Base-by-base conservation (phyloP, 2,888 invertebrate genomes). In the Clusia tigrina region DNA sequence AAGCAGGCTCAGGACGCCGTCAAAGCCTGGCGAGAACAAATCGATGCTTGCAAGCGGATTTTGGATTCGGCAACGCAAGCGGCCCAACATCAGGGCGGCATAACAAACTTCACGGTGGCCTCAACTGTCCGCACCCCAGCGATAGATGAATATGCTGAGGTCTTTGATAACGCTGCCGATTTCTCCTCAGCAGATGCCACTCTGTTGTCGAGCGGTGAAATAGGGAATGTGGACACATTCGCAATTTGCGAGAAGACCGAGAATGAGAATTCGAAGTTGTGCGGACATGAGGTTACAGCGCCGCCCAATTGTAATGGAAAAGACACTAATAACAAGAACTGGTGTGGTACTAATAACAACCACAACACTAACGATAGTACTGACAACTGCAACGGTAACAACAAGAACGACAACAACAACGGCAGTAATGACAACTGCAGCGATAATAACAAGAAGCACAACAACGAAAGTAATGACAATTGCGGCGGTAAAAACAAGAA, bases 11-110 rank as follows among this genome's bases (percentile, higher is more conserved):
- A 71, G 52, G 60, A 65, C 10, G 68, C 70, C 0, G 68, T 71
- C 0, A 60, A 55, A 18, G 65, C 67, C 6, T 71, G 71, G 71
- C 70, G 68, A 53, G 15, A 65, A 10, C 67, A 71, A 65, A 71
- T 71, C n/a, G 71, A 70, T 17, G 54, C 22, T 15, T 71, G 71
- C 32, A 70, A 70, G 42, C 64, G 23, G 12, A 55, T 71, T 22
- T 57, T 71, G 5, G 69, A 70, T 10, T 67, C 68, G 1, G 63
- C 70, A 0, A 56, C 52, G 1, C 62, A 63, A 51, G 66, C 68
- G 3, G 32, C 64, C 20, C 62, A 55, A 22, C 58, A 52, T 6
- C 32, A 32, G 32, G 12, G 12, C 12, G 32, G 32, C 6, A 12
- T 32, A 32, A n/a, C n/a, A n/a, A n/a, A n/a, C n/a, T n/a, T n/a